Base-by-base conservation (phyloP, 2,113 vertebrate species). In the Sorex araneus region DNA sequence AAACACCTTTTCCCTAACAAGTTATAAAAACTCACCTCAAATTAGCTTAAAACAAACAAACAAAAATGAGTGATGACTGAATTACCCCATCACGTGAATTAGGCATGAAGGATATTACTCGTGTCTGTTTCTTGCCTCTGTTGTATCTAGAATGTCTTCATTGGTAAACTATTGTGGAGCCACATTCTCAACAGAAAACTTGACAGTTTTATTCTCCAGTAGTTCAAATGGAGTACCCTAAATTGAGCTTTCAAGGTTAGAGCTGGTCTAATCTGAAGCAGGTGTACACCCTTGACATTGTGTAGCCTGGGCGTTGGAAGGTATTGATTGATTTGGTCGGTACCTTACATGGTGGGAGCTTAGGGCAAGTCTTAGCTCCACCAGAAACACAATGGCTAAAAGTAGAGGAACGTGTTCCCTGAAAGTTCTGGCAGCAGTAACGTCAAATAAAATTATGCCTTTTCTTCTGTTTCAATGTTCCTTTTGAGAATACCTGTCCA, bases 361-460 rank as follows among this genome's bases (percentile, higher is more conserved):
- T 15, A 89, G 36, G 73, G 15, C 50, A 84, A 15, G 1, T 18
- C 1, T 60, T 32, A 6, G 10, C 50, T 76, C 43, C 4, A 9
- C 45, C 0, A 1, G 45, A 34, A 67, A 28, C 8, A n/a, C 1
- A 4, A 25, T 34, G 73, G 1, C 71, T 60, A 28, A 69, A 50
- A 25, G 5, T 0, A 3, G 3, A 9, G 23, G 27, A 27, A 8
- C 3, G 2, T 12, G 16, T 9, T 11, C n/a, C 30, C 0, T 16
- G 11, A 27, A 2, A 21, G 30, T 40, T 40, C 40, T 18, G 82
- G n/a, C 1, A 34, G 3, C 6, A 21, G 32, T 32, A 70, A 34
- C 54, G 4, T 19, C 23, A 6, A 13, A 7, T 8, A 0, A 25
- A 18, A 7, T 9, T 32, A 0, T 11, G 12, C 12, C 25, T 19